phyloP scores from a whole-genome alignment of 2,888 invertebrate genomes.

The Tiphia femorata region DNA sequence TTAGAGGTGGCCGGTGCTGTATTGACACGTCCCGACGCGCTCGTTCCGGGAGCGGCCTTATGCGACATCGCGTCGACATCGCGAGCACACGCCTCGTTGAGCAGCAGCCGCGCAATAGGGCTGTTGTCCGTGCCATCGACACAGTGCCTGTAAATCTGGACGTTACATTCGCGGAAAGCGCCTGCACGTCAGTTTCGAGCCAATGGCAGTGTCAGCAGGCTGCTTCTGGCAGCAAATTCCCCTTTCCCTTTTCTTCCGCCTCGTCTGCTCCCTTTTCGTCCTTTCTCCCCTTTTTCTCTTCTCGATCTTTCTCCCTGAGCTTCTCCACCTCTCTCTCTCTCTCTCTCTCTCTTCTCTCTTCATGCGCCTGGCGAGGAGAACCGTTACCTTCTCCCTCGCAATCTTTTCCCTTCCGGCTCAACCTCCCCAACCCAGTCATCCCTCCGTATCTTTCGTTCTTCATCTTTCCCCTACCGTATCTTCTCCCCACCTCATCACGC shows the following conservation, averaged over 20 bases:
- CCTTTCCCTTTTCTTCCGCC: slow-evolving; percentile 18
- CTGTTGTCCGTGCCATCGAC: slow-evolving; percentile 31
- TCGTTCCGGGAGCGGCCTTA: no score
- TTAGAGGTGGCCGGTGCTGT: no score
- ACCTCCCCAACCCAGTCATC: no score
- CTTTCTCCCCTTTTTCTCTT: slow-evolving; percentile 18
- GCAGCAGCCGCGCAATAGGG: slow-evolving; percentile 17
- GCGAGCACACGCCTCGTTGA: no score
- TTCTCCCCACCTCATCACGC: no score
- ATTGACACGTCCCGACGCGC: slow-evolving; percentile 11
- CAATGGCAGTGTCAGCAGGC: slow-evolving; percentile 21
- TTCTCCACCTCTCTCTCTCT: slow-evolving; percentile 2
- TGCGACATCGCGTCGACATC: no score
- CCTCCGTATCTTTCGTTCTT: no score
- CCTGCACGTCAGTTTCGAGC: slow-evolving; percentile 11
- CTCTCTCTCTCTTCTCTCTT: slow-evolving; percentile 24
- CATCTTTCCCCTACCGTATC: no score
- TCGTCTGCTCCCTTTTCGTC: slow-evolving; percentile 26
- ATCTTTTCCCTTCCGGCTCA: no score
- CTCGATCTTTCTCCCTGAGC: slow-evolving; percentile 1
- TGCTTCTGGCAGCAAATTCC: no score
- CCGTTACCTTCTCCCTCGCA: no score
- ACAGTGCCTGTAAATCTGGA: slow-evolving; percentile 25
- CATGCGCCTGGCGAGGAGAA: no score
- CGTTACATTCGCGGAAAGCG: slow-evolving; percentile 14